Conservation (phyloP, 2,113 vertebrate species). For the Miniopterus natalensis region DNA sequence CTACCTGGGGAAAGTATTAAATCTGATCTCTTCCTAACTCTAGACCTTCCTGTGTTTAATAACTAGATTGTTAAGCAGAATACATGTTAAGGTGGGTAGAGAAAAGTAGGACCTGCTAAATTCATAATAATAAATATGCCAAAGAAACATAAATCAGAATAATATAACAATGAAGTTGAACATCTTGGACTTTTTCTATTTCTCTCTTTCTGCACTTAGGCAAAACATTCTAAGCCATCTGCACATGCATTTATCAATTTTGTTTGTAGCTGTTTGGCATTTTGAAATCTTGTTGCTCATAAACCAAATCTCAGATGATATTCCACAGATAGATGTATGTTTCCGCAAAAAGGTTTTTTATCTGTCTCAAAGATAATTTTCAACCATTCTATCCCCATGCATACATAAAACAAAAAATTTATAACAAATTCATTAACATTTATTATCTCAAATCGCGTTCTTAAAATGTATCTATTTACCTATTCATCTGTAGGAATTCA, state of each 20-base stretch:
- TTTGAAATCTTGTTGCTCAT: not conserved
- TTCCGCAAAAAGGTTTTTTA: not conserved
- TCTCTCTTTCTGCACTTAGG: not conserved
- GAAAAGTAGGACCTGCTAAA: not conserved
- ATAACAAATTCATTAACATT: not conserved
- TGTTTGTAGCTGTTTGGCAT: not conserved
- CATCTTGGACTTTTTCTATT: not conserved
- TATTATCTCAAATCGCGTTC: not conserved
- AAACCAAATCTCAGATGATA: not conserved
- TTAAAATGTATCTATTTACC: conserved; percentile 10
- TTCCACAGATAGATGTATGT: not conserved
- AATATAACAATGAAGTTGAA: not conserved
- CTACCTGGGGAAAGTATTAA: not conserved
- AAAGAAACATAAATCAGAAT: conserved; percentile 32
- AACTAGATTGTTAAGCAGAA: not conserved
- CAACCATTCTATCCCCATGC: not conserved
- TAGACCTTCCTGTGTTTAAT: conserved; percentile 14
- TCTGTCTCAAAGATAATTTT: not conserved
- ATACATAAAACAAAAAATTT: not conserved
- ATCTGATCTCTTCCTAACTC: not conserved
- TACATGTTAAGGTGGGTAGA: not conserved
- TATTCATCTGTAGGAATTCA: not conserved
- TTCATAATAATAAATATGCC: not conserved
- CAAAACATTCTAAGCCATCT: not conserved
- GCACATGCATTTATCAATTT: not conserved